Base-by-base conservation (phyloP, 2,113 vertebrate genomes). In the Pithys albifrons region DNA sequence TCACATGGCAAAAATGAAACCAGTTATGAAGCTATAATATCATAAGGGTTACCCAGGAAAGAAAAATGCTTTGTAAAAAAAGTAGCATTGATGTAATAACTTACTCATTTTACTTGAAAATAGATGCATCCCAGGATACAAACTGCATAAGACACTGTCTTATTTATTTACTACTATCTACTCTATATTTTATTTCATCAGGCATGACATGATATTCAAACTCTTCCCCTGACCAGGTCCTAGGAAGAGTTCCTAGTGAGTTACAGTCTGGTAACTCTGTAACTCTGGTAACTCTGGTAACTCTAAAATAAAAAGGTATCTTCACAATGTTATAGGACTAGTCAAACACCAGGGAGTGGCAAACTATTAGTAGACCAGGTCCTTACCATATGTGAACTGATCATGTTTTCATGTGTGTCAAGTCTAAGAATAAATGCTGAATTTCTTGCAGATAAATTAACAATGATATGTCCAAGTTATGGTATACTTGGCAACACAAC, bases 311-410 rank as follows among this genome's bases (percentile, higher is more conserved):
- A 28, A 64, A 58, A 43, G 7, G 5, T 45, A 4, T 7, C 45
- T 75, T 91, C 45, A 57, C 9, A 75, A 6, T 8, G 3, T 37
- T 62, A 29, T 7, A 39, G 33, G 37, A 85, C 33, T 10, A 74
- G 35, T 19, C 24, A 69, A 67, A 28, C 25, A 62, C 16, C 15
- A 15, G 6, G 6, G 8, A 55, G 12, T 37, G 6, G 17, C 6
- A 49, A 87, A 66, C 6, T 70, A 10, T 62, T 43, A 29, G 19
- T 45, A 87, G 84, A 66, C 4, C 41, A 78, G 10, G 5, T 9
- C 2, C 1, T 11, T 45, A 25, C 6, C 7, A 16, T 28, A 27
- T 1, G 2, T 10, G 10, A n/a, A 52, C 12, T 7, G 7, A 25
- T 7, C 12, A 24, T 18, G 27, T 79, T 78, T 69, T 81, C 22